Evolutionary conservation across 2,797 vertebrate genomes (phyloP).

Genomic region (Rhinoraja longicauda): DNA sequence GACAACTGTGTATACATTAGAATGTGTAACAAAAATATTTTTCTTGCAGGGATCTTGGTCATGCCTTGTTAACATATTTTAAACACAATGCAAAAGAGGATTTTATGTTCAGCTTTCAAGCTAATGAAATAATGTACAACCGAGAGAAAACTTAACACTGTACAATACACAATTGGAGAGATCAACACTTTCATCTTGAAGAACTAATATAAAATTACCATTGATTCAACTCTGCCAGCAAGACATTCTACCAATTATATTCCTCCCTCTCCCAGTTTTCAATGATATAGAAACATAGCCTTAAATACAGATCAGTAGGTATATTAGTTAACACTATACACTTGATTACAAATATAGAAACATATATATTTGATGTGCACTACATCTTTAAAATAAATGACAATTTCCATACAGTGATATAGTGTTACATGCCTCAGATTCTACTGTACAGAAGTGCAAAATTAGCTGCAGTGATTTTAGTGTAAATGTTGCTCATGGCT

Average conservation of each 20-base stretch:
- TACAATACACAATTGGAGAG: constrained; percentile 59
- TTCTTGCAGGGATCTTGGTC: constrained; percentile 61
- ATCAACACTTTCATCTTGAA: constrained; percentile 43
- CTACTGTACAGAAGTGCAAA: constrained; percentile 46
- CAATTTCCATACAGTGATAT: constrained; percentile 48
- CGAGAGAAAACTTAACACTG: constrained; percentile 66
- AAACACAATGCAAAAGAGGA: constrained; percentile 27
- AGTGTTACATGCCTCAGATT: constrained; percentile 45
- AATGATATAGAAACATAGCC: not conserved
- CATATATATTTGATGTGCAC: constrained; percentile 57
- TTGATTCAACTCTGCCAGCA: not conserved
- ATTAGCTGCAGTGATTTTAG: constrained; percentile 42
- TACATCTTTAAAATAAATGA: constrained; percentile 57
- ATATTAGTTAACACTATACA: constrained; percentile 56
- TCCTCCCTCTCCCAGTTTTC: not conserved
- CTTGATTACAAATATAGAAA: constrained; percentile 51
- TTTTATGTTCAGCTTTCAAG: constrained; percentile 46
- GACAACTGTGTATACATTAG: constrained; percentile 53
- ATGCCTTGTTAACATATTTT: constrained; percentile 51
- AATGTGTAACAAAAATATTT: constrained; percentile 58
- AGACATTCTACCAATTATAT: constrained; percentile 12
- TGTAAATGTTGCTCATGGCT: constrained; percentile 42
- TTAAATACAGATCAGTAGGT: constrained; percentile 23
- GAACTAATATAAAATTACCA: constrained; percentile 24
- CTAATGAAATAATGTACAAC: constrained; percentile 54